Evolutionary conservation across 2,113 vertebrate species (phyloP), one percentile per base, ranked within the genome.

Genomic region (Albula glossodonta): DNA sequence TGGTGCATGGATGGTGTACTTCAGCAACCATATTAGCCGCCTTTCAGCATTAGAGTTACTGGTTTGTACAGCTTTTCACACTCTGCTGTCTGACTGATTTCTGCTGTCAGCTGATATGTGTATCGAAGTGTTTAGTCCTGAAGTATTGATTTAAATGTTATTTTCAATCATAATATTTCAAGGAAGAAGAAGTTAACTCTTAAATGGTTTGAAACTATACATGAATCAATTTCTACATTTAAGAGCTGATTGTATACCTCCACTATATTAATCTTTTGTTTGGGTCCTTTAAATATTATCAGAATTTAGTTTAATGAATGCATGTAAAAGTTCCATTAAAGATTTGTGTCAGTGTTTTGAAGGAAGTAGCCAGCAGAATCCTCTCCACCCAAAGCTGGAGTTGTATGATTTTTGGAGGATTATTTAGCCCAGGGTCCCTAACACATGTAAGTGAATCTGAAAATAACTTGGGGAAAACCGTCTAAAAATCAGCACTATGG

Each of bases 401-500:
- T 41, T 66, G 52, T 13, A 11, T 25, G 11, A 2, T 5, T 25
- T 15, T 22, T 11, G 12, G 5, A 17, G 22, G 57, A 52, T 60
- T 50, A 4, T n/a, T 53, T 49, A 81, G 9, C 13, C 56, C 13
- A 57, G 31, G 83, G 60, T 66, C n/a, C 81, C 80, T 19, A 56
- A 80, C 83, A 22, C 78, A 63, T 17, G 77, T 77, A 85, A 85
- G 70, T 50, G 51, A 81, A 81, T 15, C 83, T 84, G 82, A 85
- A 87, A 88, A 88, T 87, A 88, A 79, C n/a, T 25, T 57, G n/a
- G 13, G 50, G 31, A 52, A 74, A 86, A 51, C 53, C 41, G 49
- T 52, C 81, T 83, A 17, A 19, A 83, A 81, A 41, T 85, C 51
- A 70, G 17, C n/a, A n/a, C n/a, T n/a, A 60, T 13, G 17, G 53